Conservation (phyloP, 2,888 invertebrate species). For the Gisinianus flammeolus region DNA sequence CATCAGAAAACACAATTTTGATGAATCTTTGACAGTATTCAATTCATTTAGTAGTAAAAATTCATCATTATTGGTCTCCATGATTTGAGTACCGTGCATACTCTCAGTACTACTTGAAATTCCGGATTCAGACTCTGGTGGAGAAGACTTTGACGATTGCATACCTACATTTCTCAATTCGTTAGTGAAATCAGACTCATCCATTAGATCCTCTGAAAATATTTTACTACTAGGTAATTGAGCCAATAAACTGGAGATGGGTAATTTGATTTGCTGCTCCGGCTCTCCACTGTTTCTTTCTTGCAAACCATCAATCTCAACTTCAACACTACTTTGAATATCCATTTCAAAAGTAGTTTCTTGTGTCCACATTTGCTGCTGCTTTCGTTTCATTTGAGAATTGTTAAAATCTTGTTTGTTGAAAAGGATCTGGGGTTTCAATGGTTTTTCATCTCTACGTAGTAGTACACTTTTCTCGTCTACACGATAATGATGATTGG, state of each 20-base stretch:
- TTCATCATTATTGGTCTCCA: neutral
- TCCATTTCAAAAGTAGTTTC: slow-evolving; percentile 22
- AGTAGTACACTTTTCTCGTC: too few species aligned
- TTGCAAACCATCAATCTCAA: neutral
- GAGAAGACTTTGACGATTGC: too few species aligned
- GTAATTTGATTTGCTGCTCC: too few species aligned
- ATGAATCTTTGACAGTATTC: slow-evolving; percentile 10
- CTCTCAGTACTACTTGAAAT: neutral
- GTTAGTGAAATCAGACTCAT: too few species aligned
- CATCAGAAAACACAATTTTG: slow-evolving; percentile 1
- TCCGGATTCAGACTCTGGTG: neutral
- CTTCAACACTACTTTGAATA: slow-evolving; percentile 28
- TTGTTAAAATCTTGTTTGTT: too few species aligned
- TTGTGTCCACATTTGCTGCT: slow-evolving; percentile 5
- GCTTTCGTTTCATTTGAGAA: slow-evolving; percentile 1
- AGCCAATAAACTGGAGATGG: too few species aligned
- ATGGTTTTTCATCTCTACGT: too few species aligned
- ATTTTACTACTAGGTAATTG: too few species aligned
- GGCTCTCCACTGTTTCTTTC: neutral
- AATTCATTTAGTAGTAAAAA: slow-evolving; percentile 17
- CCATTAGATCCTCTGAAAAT: too few species aligned
- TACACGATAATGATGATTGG: too few species aligned
- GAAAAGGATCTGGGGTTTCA: too few species aligned
- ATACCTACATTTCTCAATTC: too few species aligned
- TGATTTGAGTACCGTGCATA: neutral